phyloP scores from a whole-genome alignment of 2,888 invertebrate species.

The Chymomyza amoena region DNA sequence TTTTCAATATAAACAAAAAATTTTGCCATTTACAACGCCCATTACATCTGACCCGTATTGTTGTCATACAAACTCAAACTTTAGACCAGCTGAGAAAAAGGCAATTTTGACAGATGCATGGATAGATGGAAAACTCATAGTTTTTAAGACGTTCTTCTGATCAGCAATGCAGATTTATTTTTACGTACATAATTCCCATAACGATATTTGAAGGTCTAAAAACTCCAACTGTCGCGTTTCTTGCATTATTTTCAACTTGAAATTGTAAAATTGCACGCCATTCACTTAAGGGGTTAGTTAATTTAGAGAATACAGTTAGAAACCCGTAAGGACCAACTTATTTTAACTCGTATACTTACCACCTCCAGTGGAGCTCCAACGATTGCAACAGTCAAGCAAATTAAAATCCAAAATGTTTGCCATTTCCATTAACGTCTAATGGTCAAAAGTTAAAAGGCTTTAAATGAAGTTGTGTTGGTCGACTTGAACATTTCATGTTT shows the following conservation, averaged over 20 bases:
- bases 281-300: background rate
- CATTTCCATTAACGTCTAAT: slow-evolving; percentile 46
- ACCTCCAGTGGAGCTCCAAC: slow-evolving; percentile 13
- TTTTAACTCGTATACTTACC: background rate
- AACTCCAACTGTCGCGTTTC: background rate
- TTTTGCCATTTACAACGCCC: no score
- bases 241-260: background rate
- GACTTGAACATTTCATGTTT: slow-evolving; percentile 5
- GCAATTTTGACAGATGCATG: no score
- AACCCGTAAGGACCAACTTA: background rate
- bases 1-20: no score
- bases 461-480: background rate
- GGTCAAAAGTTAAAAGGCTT: slow-evolving; percentile 20
- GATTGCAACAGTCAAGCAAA: slow-evolving; percentile 31
- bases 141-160: no score
- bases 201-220: background rate
- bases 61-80: no score
- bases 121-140: no score
- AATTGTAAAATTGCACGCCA: background rate
- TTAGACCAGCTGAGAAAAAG: no score
- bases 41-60: no score
- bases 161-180: background rate
- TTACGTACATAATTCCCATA: background rate
- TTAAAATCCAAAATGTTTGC: slow-evolving; percentile 47
- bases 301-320: background rate